Evolutionary conservation across 2,888 invertebrate species (phyloP).

Genomic region (Ashinkailepas kermadecensis): DNA sequence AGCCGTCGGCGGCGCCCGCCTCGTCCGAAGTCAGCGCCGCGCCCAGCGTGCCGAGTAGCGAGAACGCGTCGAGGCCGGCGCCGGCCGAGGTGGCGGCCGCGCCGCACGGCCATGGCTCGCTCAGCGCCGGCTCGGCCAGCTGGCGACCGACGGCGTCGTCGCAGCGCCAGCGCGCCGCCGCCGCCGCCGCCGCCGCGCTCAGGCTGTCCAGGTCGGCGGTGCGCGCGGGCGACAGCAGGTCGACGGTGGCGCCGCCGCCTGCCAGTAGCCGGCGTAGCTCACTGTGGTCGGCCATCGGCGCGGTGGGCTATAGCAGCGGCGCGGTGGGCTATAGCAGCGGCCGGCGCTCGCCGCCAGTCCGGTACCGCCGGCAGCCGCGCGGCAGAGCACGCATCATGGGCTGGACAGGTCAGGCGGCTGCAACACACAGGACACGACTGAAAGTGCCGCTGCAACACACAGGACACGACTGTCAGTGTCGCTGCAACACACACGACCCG

Average conservation of each 20-base stretch:
- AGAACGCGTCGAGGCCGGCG: neutral
- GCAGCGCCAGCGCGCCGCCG: neutral
- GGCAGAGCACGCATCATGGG: too few species aligned
- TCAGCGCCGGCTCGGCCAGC: neutral
- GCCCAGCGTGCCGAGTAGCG: slow-evolving; percentile 1
- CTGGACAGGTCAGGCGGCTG: too few species aligned
- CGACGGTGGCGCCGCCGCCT: neutral
- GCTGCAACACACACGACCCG: too few species aligned
- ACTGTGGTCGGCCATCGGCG: neutral
- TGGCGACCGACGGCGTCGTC: neutral
- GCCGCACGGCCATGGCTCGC: neutral
- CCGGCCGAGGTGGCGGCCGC: neutral
- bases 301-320: too few species aligned
- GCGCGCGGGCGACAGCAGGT: neutral
- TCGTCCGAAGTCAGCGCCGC: neutral
- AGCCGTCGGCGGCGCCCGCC: neutral
- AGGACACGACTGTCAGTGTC: too few species aligned
- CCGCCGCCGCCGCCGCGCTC: neutral
- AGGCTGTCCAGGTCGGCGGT: neutral
- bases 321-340: too few species aligned
- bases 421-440: too few species aligned
- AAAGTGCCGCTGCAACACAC: too few species aligned
- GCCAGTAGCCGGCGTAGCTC: neutral
- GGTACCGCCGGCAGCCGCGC: too few species aligned
- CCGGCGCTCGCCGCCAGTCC: too few species aligned